phyloP scores from a whole-genome alignment of 2,113 vertebrate genomes.

The Meles meles region DNA sequence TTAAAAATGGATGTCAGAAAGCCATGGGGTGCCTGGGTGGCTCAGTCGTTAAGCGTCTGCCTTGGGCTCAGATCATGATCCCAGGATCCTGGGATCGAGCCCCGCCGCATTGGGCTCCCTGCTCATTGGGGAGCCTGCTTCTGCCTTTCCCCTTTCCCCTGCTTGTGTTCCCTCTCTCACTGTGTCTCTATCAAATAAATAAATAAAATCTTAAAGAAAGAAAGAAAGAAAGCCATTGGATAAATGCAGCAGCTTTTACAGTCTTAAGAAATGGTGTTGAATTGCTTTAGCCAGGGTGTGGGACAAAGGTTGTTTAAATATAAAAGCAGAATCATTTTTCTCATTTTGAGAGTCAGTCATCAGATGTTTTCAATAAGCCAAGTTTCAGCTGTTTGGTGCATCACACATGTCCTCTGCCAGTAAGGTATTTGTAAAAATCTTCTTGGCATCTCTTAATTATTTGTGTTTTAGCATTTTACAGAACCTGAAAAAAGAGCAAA shows the following conservation, averaged over 20 bases:
- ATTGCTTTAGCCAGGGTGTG: conserved; percentile 17
- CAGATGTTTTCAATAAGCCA: conserved; percentile 47
- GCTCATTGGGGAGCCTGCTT: no score
- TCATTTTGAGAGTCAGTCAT: conserved; percentile 38
- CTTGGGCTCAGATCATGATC: no score
- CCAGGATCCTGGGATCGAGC: no score
- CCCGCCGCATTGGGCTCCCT: no score
- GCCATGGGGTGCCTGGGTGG: background rate
- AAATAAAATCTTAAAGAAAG: no score
- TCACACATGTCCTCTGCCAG: background rate
- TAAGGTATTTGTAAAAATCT: conserved; percentile 44
- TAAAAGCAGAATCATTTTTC: conserved; percentile 48
- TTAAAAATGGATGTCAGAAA: conserved; percentile 67
- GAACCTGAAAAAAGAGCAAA: background rate
- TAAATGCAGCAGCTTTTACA: conserved; percentile 55
- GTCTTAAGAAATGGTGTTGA: conserved; percentile 47
- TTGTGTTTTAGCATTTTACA: conserved; percentile 43
- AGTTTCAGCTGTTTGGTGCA: conserved; percentile 25
- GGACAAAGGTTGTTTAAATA: conserved; percentile 32
- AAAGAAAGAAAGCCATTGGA: conserved; percentile 28
- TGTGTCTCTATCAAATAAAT: no score
- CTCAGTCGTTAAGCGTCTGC: no score
- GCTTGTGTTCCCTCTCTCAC: no score
- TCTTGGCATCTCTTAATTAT: conserved; percentile 18
- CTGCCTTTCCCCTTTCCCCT: no score